Conservation (phyloP, 1,140 invertebrate genomes). For the Armadillidium nasatum region DNA sequence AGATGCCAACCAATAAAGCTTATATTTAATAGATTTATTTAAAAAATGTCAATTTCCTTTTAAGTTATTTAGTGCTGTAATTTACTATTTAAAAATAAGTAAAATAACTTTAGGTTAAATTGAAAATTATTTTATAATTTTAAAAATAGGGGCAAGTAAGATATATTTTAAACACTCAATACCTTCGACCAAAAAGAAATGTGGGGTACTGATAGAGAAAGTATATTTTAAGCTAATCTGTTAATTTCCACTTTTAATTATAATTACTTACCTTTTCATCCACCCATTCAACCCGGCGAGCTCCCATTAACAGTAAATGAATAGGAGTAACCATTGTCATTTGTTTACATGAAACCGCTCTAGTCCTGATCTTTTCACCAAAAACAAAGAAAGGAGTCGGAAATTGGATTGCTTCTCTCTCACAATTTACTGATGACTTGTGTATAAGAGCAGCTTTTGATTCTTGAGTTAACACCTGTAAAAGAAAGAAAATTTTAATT, state of each 20-base stretch:
- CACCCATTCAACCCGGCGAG: slow-evolving; percentile 71
- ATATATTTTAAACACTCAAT: too few relatives aligned
- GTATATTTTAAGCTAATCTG: too few relatives aligned
- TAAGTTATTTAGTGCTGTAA: too few relatives aligned
- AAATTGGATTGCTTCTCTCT: slow-evolving; percentile 74
- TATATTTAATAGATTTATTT: too few relatives aligned
- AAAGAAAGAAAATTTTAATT: background rate
- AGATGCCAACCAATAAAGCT: too few relatives aligned
- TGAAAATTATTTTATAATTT: too few relatives aligned
- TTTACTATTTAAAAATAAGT: too few relatives aligned
- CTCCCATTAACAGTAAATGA: slow-evolving; percentile 86
- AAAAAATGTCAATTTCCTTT: too few relatives aligned
- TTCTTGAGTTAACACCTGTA: slow-evolving; percentile 84
- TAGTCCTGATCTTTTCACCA: slow-evolving; percentile 92
- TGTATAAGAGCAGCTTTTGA: slow-evolving; percentile 89
- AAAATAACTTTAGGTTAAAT: too few relatives aligned
- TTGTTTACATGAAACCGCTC: slow-evolving; percentile 95
- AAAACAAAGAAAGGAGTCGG: slow-evolving; percentile 95
- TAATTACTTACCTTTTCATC: slow-evolving; percentile 12
- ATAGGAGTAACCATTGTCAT: slow-evolving; percentile 94
- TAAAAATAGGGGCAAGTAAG: too few relatives aligned
- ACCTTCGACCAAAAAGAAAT: too few relatives aligned
- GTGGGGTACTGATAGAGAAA: too few relatives aligned
- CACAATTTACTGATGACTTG: slow-evolving; percentile 95
- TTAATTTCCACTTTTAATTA: background rate